Evolutionary conservation across 2,113 vertebrate genomes (phyloP), one percentile per base, ranked within the genome.

Genomic region (Dolichallabes microphthalmus): DNA sequence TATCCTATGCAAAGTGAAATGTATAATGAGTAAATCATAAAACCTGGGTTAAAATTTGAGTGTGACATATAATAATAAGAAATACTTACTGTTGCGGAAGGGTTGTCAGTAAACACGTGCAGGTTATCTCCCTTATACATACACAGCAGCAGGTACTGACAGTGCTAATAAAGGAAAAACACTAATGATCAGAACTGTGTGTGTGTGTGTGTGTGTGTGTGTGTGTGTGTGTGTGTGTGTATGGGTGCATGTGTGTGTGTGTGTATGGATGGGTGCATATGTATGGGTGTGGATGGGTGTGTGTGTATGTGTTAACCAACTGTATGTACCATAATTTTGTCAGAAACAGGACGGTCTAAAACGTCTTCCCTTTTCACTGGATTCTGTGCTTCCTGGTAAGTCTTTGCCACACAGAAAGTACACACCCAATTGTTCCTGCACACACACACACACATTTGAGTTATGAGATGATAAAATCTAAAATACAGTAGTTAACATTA

Each of bases 351-450:
- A 0, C 7, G 11, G 0, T 79, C 73, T 85, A 91, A 45, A 30
- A 61, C 89, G 4, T 0, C 90, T 20, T 87, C 25, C 9, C 77
- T 69, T 3, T 86, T 60, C 86, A 81, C 45, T 32, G 87, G 8
- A 10, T 11, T 84, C 6, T 27, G 30, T 32, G 13, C 90, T 0
- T 3, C 0, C 2, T 83, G 73, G 50, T 10, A 45, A 4, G 1
- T 9, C 35, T 14, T 80, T 22, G 88, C 89, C 27, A 92, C 50
- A 39, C 94, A 95, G 81, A 92, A 93, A 0, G 92, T 93, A 79
- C 94, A 95, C 52, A 89, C 11, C 93, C 94, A 95, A 89, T 0
- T 1, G 0, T 92, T 86, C 22, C 93, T 94, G 82, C 25, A n/a
- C 50, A n/a, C 19, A 53, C 45, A 57, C 55, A 57, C 55, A 57